These are phyloP conservation scores for Urosaurus nigricauda DNA, from an alignment of 2,797 vertebrate genomes.

Conservation along the genomic window DNA sequence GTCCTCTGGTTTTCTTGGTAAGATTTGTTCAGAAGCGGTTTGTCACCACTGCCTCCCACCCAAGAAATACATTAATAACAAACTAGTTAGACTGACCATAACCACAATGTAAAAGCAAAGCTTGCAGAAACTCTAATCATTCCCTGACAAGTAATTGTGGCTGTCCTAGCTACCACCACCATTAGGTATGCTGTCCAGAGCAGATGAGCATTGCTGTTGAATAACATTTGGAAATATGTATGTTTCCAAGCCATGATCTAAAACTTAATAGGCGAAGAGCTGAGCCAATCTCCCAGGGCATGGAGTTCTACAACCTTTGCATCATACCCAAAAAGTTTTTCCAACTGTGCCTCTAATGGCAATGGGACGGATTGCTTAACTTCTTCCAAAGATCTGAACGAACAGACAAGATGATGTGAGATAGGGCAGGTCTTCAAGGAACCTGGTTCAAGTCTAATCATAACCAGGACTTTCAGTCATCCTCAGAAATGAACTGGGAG, in stretches of 20 bases:
- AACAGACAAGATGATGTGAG: not conserved
- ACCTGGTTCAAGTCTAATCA: not conserved
- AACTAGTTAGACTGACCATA: no score
- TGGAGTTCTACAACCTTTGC: not conserved
- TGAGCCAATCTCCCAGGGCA: not conserved
- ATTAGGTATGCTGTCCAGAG: no score
- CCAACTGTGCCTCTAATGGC: not conserved
- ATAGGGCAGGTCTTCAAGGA: not conserved
- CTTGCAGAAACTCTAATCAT: no score
- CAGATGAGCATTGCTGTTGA: no score
- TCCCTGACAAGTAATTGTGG: no score
- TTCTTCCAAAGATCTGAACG: not conserved
- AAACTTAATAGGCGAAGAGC: not conserved
- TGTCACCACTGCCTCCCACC: no score
- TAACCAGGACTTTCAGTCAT: not conserved
- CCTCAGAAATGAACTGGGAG: not conserved
- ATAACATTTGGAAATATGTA: no score
- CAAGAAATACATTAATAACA: no score
- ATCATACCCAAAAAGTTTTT: not conserved
- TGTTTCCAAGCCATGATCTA: not conserved
- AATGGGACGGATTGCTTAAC: no score
- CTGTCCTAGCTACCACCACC: no score
- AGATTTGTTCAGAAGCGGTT: no score
- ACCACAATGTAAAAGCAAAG: not conserved
- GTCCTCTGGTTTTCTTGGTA: no score